phyloP scores from a whole-genome alignment of 2,797 vertebrate species.

The Thripadectes ignobilis region DNA sequence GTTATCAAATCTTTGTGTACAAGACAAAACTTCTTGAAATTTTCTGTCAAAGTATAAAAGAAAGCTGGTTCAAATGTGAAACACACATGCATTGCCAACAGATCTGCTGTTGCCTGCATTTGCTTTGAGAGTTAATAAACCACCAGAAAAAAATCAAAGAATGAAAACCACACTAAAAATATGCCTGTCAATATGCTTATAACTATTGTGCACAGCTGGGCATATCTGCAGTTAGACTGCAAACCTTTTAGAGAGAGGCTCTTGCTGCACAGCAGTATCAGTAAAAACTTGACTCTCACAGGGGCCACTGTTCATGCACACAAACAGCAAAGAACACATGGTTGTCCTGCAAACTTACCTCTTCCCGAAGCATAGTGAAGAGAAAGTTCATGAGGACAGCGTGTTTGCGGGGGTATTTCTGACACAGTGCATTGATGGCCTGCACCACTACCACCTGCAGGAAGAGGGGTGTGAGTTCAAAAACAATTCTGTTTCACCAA shows the following conservation, averaged over 20 bases:
- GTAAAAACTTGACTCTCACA: background rate
- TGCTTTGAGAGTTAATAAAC: constrained; percentile 20
- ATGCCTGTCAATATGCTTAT: background rate
- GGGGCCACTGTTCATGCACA: too few relatives aligned
- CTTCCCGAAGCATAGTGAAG: constrained; percentile 84
- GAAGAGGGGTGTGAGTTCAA: background rate
- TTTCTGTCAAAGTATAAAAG: constrained; percentile 37
- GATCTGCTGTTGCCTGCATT: background rate
- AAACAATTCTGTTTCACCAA: background rate
- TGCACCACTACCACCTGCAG: constrained; percentile 84
- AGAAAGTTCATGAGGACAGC: constrained; percentile 84
- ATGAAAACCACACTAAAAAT: background rate
- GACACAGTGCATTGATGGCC: constrained; percentile 82
- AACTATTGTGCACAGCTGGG: background rate
- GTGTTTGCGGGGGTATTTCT: constrained; percentile 84
- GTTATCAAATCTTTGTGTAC: background rate
- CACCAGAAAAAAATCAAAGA: background rate
- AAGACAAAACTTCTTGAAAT: constrained; percentile 53
- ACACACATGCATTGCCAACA: background rate
- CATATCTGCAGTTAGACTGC: background rate
- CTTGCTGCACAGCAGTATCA: background rate
- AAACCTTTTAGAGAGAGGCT: background rate
- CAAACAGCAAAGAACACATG: background rate
- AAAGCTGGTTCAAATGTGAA: background rate
- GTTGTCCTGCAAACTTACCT: constrained; percentile 59